A percentile compares a stretch with the other conserved stretches of the same genome.
These are phyloP conservation scores for Epinephelus awoara DNA, from an alignment of 2,797 vertebrate genomes.

Conservation along the genomic window DNA sequence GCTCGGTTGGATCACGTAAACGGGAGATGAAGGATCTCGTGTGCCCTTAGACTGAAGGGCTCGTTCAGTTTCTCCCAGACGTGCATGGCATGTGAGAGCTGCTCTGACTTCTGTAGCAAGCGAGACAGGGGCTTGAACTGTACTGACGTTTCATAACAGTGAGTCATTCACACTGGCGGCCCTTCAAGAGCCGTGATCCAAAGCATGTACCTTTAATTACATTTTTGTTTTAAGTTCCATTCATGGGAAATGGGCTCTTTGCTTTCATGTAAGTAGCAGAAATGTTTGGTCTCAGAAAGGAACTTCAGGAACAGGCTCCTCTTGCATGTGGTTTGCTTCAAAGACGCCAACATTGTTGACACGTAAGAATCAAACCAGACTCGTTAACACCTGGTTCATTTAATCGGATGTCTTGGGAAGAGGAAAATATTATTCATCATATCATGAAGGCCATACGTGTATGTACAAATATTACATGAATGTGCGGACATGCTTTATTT, in stretches of 20 bases:
- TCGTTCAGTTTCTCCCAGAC: slow-evolving; percentile 12
- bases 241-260: slow-evolving; percentile 50
- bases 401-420: slow-evolving; percentile 38
- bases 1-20: slow-evolving; percentile 14
- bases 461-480: slow-evolving; percentile 34
- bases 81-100: background rate
- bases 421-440: slow-evolving; percentile 49
- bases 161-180: slow-evolving; percentile 38
- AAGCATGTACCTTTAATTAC: slow-evolving; percentile 73
- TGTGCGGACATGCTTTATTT: slow-evolving; percentile 32
- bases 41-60: slow-evolving; percentile 7
- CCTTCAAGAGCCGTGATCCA: slow-evolving; percentile 50
- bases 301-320: slow-evolving; percentile 48
- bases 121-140: background rate
- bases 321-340: slow-evolving; percentile 78
- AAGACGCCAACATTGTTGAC: slow-evolving; percentile 68
- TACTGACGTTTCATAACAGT: slow-evolving; percentile 40
- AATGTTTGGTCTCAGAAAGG: slow-evolving; percentile 63
- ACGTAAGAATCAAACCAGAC: slow-evolving; percentile 71
- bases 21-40: slow-evolving; percentile 31
- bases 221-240: slow-evolving; percentile 63
- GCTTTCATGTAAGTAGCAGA: slow-evolving; percentile 62
- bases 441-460: slow-evolving; percentile 19
- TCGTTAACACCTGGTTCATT: slow-evolving; percentile 71
- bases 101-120: slow-evolving; percentile 17